Conservation (phyloP, 1,140 invertebrate genomes). For the Idris sp. region DNA sequence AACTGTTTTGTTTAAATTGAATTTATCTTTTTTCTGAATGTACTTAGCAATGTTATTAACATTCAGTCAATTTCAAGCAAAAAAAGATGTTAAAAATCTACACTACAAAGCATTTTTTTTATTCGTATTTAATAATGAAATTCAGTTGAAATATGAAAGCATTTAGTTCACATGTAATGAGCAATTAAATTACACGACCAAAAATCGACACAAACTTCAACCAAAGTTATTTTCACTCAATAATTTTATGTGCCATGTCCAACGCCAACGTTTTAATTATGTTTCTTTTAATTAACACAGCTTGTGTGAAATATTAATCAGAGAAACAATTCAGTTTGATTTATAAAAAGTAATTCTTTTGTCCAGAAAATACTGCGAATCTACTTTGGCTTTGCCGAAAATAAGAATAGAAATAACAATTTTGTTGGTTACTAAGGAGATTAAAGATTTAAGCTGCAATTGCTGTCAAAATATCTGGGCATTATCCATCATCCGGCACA, state of each 20-base stretch:
- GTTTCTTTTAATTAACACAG: constrained; percentile 16
- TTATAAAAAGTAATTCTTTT: too few species aligned
- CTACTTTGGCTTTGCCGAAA: too few species aligned
- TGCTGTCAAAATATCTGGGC: constrained; percentile 62
- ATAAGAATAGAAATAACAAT: too few species aligned
- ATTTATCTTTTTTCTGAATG: too few species aligned
- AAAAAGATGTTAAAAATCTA: too few species aligned
- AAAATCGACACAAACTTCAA: constrained; percentile 36
- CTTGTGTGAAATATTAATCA: constrained; percentile 34
- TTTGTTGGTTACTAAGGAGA: too few species aligned
- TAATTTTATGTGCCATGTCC: too few species aligned
- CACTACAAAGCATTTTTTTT: not conserved
- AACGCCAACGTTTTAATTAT: constrained; percentile 19
- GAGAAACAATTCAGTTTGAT: too few species aligned
- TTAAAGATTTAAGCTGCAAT: constrained; percentile 71
- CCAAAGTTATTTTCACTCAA: constrained; percentile 43
- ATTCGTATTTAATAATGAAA: constrained; percentile 7
- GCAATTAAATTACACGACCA: constrained; percentile 35
- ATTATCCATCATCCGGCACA: constrained; percentile 64
- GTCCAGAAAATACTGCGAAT: too few species aligned
- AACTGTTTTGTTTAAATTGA: too few species aligned
- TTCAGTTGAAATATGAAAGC: constrained; percentile 22
- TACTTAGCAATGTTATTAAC: too few species aligned
- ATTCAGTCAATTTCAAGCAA: too few species aligned
- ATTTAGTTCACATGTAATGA: constrained; percentile 6